Conservation (phyloP, 2,113 vertebrate species). For the Callionymus lyra region DNA sequence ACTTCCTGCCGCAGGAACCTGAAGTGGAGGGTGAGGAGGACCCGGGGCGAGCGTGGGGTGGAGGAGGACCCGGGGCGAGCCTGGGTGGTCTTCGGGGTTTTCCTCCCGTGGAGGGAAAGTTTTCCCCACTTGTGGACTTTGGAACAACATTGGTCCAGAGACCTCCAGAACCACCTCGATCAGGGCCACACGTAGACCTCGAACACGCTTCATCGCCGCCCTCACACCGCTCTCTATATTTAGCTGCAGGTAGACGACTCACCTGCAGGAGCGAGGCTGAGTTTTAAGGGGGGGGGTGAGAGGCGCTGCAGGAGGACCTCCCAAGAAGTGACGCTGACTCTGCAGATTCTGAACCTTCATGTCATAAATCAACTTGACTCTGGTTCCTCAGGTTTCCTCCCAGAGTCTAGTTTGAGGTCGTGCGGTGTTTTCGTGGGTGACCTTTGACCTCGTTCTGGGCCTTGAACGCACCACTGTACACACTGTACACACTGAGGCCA, state of each 20-base stretch:
- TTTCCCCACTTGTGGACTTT: constrained; percentile 41
- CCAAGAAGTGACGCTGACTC: constrained; percentile 1
- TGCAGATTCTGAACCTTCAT: no score
- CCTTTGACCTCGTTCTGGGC: no score
- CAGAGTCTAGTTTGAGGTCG: no score
- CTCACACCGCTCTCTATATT: no score
- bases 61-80: constrained; percentile 11
- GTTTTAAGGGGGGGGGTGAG: background rate
- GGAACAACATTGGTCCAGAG: constrained; percentile 57
- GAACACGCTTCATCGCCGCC: no score
- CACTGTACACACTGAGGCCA: no score
- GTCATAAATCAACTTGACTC: no score
- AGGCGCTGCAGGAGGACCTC: constrained; percentile 4
- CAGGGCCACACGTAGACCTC: background rate
- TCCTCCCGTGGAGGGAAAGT: constrained; percentile 36
- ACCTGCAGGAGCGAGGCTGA: no score
- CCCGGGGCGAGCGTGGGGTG: constrained; percentile 8
- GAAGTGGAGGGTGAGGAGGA: constrained; percentile 24
- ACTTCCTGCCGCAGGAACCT: constrained; percentile 33
- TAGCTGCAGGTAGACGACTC: no score
- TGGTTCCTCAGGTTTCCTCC: no score
- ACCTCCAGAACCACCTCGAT: constrained; percentile 35
- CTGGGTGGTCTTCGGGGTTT: constrained; percentile 51
- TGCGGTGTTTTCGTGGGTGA: no score
- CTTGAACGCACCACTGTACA: no score